Evolutionary conservation across 2,888 invertebrate genomes (phyloP).

Genomic region (Tortricodes alternella): DNA sequence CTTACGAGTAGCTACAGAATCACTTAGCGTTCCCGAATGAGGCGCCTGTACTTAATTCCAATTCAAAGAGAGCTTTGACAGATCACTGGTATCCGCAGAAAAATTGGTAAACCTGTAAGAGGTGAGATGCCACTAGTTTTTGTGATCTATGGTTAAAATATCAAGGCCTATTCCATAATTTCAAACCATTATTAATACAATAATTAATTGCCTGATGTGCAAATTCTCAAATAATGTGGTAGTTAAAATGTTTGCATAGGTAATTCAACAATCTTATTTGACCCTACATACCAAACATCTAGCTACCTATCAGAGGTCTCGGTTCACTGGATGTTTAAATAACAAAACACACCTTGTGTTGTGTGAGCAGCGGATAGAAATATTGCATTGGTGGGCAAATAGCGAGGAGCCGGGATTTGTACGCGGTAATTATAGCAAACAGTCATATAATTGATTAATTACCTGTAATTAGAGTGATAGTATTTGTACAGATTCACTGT

Average conservation of each 20-base stretch:
- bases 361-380: constrained; percentile 16
- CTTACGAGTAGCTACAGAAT: too few relatives aligned
- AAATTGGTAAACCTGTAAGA: too few relatives aligned
- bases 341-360: constrained; percentile 5
- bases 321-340: not conserved
- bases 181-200: constrained; percentile 2
- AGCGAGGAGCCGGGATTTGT: not conserved
- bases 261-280: not conserved
- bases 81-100: too few relatives aligned
- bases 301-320: not conserved
- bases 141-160: not conserved
- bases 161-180: not conserved
- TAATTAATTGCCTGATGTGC: constrained; percentile 11
- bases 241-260: constrained; percentile 21
- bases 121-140: too few relatives aligned
- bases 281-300: not conserved
- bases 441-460: constrained; percentile 12
- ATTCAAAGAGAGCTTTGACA: too few relatives aligned
- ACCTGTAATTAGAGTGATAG: not conserved
- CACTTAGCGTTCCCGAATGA: too few relatives aligned
- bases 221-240: constrained; percentile 24
- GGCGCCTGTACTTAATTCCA: too few relatives aligned
- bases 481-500: too few relatives aligned
- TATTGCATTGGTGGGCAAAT: constrained; percentile 8
- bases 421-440: constrained; percentile 8